A percentile compares a stretch with the other conserved stretches of the same genome.
phyloP scores from a whole-genome alignment of 1,140 invertebrate genomes.

The Tetramorium parvispinum region DNA sequence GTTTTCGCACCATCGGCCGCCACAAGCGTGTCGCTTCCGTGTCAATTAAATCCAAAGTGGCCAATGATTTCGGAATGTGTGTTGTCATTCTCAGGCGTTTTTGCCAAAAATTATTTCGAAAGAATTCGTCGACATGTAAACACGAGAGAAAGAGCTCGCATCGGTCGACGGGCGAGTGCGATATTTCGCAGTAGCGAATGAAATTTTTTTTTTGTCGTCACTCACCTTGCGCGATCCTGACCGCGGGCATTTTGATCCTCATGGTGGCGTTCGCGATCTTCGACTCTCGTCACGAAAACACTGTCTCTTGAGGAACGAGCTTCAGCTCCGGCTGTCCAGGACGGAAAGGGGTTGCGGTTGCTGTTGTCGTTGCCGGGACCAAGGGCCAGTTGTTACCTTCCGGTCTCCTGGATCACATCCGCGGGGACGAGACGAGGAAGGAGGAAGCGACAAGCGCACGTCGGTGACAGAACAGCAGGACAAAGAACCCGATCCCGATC shows the following conservation, averaged over 20 bases:
- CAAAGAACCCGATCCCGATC: constrained; percentile 49
- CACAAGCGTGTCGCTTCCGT: neutral
- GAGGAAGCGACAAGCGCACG: constrained; percentile 67
- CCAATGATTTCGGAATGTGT: neutral
- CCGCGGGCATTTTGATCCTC: constrained; percentile 98
- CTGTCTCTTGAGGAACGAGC: constrained; percentile 47
- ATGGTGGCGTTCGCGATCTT: constrained; percentile 88
- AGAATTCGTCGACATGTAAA: neutral
- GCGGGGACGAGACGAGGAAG: constrained; percentile 62
- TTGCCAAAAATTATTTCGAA: neutral
- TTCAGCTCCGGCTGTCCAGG: constrained; percentile 49
- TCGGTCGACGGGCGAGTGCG: constrained; percentile 6
- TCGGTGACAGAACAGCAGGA: constrained; percentile 35
- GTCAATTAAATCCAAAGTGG: constrained; percentile 12
- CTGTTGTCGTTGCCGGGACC: neutral
- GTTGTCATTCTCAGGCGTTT: neutral
- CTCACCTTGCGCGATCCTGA: constrained; percentile 96
- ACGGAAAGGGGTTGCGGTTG: constrained; percentile 53
- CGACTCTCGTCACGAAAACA: constrained; percentile 59
- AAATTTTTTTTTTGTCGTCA: constrained; percentile 9
- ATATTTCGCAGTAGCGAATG: too few species aligned
- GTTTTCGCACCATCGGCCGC: neutral
- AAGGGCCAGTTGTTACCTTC: constrained; percentile 3
- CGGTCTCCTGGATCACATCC: constrained; percentile 22
- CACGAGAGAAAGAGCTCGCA: neutral